A percentile compares a stretch with the other conserved stretches of the same genome.
Conservation (phyloP, 2,113 vertebrate species). For the Xiphorhynchus elegans region DNA sequence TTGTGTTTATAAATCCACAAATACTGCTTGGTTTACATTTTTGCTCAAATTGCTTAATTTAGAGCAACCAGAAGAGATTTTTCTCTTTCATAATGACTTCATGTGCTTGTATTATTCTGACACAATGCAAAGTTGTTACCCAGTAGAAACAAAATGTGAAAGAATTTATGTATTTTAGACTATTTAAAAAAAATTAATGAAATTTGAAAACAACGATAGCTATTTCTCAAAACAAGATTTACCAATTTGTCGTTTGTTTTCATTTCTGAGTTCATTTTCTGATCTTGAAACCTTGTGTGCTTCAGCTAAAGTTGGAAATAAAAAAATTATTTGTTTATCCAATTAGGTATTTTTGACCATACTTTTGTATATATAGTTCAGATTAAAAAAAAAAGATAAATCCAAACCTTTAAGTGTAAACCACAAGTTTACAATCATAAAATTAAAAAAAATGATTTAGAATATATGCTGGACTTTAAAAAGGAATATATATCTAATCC, state of each 20-base stretch:
- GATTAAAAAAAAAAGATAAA: background rate
- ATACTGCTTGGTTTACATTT: background rate
- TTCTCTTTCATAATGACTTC: background rate
- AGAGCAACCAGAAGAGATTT: background rate
- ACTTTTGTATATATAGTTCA: background rate
- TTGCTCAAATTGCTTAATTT: background rate
- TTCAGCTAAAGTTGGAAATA: constrained; percentile 81
- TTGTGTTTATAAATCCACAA: background rate
- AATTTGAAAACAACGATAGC: background rate
- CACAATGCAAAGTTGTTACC: background rate
- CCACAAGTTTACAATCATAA: background rate
- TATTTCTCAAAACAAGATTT: constrained; percentile 63
- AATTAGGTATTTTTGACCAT: constrained; percentile 35
- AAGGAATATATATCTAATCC: background rate
- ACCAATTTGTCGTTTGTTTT: constrained; percentile 89
- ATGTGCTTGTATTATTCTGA: background rate
- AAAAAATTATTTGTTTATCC: constrained; percentile 45
- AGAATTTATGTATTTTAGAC: background rate
- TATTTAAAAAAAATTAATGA: background rate
- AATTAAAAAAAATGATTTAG: background rate
- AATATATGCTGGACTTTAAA: background rate
- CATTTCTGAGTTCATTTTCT: constrained; percentile 86
- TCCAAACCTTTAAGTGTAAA: background rate
- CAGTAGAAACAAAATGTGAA: background rate
- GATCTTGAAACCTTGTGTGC: constrained; percentile 82